phyloP scores from a whole-genome alignment of 2,888 invertebrate species.

The Dendrolimus pini region DNA sequence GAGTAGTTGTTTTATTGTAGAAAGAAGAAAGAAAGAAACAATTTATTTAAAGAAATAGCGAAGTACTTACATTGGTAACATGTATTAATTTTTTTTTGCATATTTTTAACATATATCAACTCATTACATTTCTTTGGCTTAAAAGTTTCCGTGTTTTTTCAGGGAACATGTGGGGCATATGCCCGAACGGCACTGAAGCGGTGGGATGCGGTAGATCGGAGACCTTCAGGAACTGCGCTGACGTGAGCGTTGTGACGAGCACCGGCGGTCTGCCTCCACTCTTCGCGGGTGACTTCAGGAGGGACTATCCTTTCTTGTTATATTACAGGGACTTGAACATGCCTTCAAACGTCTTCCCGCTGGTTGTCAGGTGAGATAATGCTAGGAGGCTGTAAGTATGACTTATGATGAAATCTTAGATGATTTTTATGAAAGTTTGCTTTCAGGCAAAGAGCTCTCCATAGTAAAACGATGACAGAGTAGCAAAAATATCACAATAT shows the following conservation, averaged over 20 bases:
- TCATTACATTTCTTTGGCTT: no score
- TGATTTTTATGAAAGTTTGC: conserved; percentile 2
- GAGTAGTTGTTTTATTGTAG: no score
- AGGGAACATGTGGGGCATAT: conserved; percentile 95
- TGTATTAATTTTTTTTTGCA: no score
- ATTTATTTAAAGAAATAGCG: no score
- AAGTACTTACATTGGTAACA: no score
- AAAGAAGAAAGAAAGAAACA: no score
- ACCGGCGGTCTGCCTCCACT: conserved; percentile 85
- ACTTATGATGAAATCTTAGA: conserved; percentile 8
- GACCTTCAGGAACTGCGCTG: conserved; percentile 94
- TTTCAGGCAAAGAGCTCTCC: no score
- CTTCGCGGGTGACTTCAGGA: conserved; percentile 77
- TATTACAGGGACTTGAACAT: conserved; percentile 85
- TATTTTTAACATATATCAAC: no score
- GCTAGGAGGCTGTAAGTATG: conserved; percentile 9
- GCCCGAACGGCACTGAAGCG: conserved; percentile 89
- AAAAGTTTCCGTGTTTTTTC: conserved; percentile 9
- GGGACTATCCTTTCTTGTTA: conserved; percentile 83
- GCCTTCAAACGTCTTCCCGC: conserved; percentile 81
- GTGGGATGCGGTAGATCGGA: conserved; percentile 94
- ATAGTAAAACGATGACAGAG: no score
- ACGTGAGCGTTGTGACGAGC: conserved; percentile 88
- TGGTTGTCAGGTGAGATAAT: conserved; percentile 81
- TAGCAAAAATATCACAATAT: no score